phyloP scores from a whole-genome alignment of 2,888 invertebrate genomes.

The Molanna angustata region DNA sequence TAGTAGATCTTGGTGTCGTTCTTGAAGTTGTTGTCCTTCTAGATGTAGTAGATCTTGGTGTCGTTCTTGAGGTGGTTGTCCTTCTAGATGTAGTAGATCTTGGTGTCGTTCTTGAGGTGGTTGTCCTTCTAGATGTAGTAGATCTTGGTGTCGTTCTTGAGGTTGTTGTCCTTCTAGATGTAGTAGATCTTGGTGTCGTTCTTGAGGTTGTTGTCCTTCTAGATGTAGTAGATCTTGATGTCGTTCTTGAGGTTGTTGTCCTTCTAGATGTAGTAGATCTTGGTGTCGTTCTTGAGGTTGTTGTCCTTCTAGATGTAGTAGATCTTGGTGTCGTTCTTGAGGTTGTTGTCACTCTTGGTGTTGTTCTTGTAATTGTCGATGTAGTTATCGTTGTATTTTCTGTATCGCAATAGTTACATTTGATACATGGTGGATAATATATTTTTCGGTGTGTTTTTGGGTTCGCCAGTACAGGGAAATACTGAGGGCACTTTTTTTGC shows the following conservation, averaged over 20 bases:
- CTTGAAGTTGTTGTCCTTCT: no score
- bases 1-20: no score
- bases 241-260: conserved; percentile 29
- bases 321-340: background rate
- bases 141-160: no score
- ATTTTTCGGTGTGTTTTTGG: conserved; percentile 8
- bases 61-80: no score
- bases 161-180: no score
- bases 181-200: no score
- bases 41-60: no score
- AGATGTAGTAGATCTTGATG: conserved; percentile 20
- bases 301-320: background rate
- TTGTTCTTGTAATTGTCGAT: conserved; percentile 22
- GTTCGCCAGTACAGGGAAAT: conserved; percentile 5
- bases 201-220: conserved; percentile 26
- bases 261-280: conserved; percentile 8
- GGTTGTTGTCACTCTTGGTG: conserved; percentile 12
- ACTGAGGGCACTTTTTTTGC: conserved; percentile 9
- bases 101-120: no score
- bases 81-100: no score
- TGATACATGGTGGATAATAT: conserved; percentile 7
- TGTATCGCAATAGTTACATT: conserved; percentile 40
- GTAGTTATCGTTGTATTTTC: conserved; percentile 46
- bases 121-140: no score
- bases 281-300: conserved; percentile 29